Base-by-base conservation (phyloP, 2,797 vertebrate species). In the Lepus oiostolus region DNA sequence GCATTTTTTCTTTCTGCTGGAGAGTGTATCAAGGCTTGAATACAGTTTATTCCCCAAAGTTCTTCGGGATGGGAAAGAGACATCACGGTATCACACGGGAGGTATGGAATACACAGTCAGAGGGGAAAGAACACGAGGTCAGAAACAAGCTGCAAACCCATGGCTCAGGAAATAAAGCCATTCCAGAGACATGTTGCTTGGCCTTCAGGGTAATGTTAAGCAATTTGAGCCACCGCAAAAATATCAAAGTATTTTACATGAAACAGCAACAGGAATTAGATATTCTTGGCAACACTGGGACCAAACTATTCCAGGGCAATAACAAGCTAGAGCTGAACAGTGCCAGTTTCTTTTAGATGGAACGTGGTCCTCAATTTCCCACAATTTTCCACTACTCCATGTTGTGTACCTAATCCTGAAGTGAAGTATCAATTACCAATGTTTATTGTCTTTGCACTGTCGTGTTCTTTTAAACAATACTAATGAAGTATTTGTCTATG, bases 1-100 rank as follows among this genome's bases (percentile, higher is more conserved):
- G 35, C 32, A 50, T 68, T 62, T 96, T 96, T 62, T 67, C 68
- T 65, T 93, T 83, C 54, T 81, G 35, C 54, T 58, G 1, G n/a
- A 93, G 38, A 88, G 13, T 52, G 68, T 17, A 32, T 42, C 63
- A 30, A 24, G 17, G 54, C 65, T 85, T 79, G 63, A 85, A 60
- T 72, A 4, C 6, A 74, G 21, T 86, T 65, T 85, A 26, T 70
- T 74, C 13, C 60, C 52, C 81, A 63, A 87, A 90, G 47, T 32
- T 80, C 88, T 67, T 47, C 70, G 75, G 35, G 63, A 81, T 75
- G 26, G n/a, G 22, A 82, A 68, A 28, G 26, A 74, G 21, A 84
- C 54, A 60, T 21, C 4, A 47, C 7, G 11, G 16, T 47, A n/a
- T 63, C 52, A 91, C 19, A 35, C 4, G 60, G 26, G 24, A 82